A percentile compares a stretch with the other conserved stretches of the same genome.
Conservation (phyloP, 2,797 vertebrate species). For the Spinus pinus region DNA sequence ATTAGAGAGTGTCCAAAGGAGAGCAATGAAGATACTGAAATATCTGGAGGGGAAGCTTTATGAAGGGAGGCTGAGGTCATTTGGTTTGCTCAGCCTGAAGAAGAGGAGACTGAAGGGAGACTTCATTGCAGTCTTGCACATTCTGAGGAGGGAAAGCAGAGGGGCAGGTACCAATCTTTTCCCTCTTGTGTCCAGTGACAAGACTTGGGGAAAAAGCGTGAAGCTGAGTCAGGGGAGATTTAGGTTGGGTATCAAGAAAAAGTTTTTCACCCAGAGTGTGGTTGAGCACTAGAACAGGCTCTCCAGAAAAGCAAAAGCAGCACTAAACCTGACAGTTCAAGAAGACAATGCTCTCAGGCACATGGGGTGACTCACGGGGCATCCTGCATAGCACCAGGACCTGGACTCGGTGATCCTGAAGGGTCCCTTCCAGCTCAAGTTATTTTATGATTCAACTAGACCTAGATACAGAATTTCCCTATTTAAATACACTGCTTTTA, state of each 20-base stretch:
- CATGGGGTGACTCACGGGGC: no score
- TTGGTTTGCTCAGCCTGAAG: background rate
- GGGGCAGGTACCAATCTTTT: background rate
- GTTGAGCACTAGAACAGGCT: background rate
- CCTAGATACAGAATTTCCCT: background rate
- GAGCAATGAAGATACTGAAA: background rate
- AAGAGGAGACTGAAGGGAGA: background rate
- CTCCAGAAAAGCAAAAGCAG: background rate
- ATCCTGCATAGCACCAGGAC: fast-evolving
- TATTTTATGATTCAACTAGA: background rate
- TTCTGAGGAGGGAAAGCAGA: fast-evolving
- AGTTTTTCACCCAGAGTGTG: background rate
- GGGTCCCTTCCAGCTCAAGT: background rate
- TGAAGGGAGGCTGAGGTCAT: background rate
- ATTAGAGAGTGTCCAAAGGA: background rate
- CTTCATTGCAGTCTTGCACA: background rate
- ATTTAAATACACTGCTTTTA: background rate
- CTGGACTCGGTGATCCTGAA: fast-evolving
- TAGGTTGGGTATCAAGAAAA: background rate
- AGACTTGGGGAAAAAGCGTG: background rate
- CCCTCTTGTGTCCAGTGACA: background rate
- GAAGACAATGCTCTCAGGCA: background rate
- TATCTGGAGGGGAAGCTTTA: background rate
- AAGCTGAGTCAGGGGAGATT: background rate
- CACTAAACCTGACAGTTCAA: background rate